Evolutionary conservation across 2,113 vertebrate species (phyloP).

Genomic region (Prunella fulvescens): DNA sequence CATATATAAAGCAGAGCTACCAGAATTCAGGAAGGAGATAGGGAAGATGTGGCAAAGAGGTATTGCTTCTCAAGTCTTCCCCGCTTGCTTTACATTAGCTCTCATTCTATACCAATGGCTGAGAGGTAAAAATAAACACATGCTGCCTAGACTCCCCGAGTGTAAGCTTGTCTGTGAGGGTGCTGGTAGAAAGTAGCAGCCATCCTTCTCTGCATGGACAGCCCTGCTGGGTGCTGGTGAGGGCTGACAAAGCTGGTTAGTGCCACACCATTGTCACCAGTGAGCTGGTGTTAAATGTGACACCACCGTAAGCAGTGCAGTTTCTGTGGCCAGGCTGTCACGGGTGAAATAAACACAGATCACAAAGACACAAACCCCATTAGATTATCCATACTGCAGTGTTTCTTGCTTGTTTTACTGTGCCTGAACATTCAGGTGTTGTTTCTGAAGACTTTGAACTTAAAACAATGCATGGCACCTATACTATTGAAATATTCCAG

Average conservation of each 20-base stretch:
- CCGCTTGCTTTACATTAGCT: neutral
- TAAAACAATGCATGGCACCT: neutral
- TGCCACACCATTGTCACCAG: neutral
- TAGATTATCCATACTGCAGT: neutral
- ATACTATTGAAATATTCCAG: neutral
- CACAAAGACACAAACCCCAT: neutral
- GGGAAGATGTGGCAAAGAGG: neutral
- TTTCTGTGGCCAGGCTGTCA: neutral
- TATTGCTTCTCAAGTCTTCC: neutral
- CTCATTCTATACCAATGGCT: neutral
- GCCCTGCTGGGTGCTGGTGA: neutral
- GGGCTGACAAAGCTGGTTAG: neutral
- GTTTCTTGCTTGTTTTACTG: neutral
- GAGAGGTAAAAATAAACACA: neutral
- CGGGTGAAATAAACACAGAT: neutral
- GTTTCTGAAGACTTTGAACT: neutral
- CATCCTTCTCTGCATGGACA: neutral
- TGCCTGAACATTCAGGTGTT: neutral
- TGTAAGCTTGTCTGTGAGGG: neutral
- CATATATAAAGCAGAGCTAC: neutral
- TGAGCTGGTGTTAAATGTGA: neutral
- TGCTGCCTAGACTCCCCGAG: neutral
- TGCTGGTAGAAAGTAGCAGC: neutral
- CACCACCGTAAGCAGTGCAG: rapidly evolving
- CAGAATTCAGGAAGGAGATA: neutral